Conservation (phyloP, 2,113 vertebrate genomes). For the Chionodraco myersi region DNA sequence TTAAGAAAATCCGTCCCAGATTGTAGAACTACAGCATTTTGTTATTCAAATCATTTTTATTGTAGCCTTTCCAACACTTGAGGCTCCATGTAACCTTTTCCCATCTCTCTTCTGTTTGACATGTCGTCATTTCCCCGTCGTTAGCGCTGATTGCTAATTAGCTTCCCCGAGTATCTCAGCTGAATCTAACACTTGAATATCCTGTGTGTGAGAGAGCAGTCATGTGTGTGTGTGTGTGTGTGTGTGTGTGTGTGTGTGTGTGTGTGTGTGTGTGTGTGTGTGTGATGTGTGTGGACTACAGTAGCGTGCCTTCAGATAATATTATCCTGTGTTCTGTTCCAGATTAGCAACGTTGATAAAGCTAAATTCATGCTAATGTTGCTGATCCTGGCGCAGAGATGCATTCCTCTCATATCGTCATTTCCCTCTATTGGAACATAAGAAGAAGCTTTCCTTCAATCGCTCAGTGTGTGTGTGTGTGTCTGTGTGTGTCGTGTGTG, state of each 20-base stretch:
- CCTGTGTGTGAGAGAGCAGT: slow-evolving; percentile 36
- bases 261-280: slow-evolving; percentile 4
- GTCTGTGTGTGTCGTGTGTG: no score
- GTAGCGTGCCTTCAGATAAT: slow-evolving; percentile 53
- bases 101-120: background rate
- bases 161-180: slow-evolving; percentile 43
- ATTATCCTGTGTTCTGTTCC: slow-evolving; percentile 58
- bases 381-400: slow-evolving; percentile 51
- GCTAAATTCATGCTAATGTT: slow-evolving; percentile 66
- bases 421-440: slow-evolving; percentile 52
- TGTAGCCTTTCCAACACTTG: background rate
- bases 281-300: slow-evolving; percentile 26
- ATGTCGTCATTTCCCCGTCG: slow-evolving; percentile 22
- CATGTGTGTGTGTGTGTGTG: background rate
- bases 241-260: slow-evolving; percentile 9
- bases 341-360: slow-evolving; percentile 66
- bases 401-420: slow-evolving; percentile 49
- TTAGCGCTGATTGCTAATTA: slow-evolving; percentile 71
- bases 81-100: background rate
- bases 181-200: slow-evolving; percentile 35
- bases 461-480: background rate
- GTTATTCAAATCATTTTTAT: background rate
- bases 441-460: background rate
- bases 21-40: background rate
- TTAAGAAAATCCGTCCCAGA: background rate